Evolutionary conservation across 2,113 vertebrate species (phyloP), one percentile per base, ranked within the genome.

Genomic region (Meleagris gallopavo): DNA sequence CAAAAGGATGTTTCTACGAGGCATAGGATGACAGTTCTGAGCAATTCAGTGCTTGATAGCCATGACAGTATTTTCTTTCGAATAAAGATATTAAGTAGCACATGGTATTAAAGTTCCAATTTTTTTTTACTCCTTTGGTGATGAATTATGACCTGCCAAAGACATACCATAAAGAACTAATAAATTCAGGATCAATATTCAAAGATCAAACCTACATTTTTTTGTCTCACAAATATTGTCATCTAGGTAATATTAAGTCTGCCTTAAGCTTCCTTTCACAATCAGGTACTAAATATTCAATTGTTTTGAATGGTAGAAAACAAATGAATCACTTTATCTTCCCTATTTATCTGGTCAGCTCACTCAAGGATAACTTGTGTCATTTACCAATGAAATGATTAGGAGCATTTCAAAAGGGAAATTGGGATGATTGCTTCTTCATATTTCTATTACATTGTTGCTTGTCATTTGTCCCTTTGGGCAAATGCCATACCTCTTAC

Each of bases 381-480:
- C 65, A 61, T 54, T 89, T 88, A 82, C 91, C 67, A 89, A 19
- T 2, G 3, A 77, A 76, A 50, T 52, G 57, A 90, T 89, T 38
- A 90, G 54, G 81, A 74, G 55, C 20, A 69, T 41, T 75, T 88
- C 29, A 50, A 16, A 89, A 90, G 8, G 34, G 25, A 85, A 83
- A 40, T 16, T 41, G 41, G 13, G 61, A 88, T 64, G 74, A 67
- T 58, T 86, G 40, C 64, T 87, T 54, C 40, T 18, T 65, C 7
- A 14, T 43, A n/a, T 66, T 77, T 50, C 52, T 40, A 13, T 32
- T 41, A 30, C 6, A 13, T 2, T 57, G 34, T 11, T 95, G 25
- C 32, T 80, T 93, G 84, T 36, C 82, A 69, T 24, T 34, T 75
- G 78, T 45, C 71, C 81, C 73, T 84, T 92, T 66, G 90, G 83